A percentile compares a stretch with the other conserved stretches of the same genome.
These are phyloP conservation scores for Aldrovandia affinis DNA, from an alignment of 2,797 vertebrate species.

Conservation along the genomic window DNA sequence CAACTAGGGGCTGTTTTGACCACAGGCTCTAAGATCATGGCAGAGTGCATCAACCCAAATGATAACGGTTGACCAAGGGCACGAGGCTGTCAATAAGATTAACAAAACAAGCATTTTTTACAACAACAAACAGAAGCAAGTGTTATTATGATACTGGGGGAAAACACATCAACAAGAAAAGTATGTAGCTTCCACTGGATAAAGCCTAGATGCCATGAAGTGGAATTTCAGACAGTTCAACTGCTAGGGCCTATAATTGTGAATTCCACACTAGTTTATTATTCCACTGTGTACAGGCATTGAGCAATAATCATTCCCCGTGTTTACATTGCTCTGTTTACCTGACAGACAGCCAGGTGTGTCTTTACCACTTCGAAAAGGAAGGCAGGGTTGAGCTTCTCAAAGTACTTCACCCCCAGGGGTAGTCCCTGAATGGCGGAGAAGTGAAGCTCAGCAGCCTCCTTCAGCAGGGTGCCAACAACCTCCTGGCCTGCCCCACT, in stretches of 20 bases:
- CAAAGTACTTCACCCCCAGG: slow-evolving; percentile 69
- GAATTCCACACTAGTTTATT: background rate
- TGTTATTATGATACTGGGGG: background rate
- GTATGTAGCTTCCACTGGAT: background rate
- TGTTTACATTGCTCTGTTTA: slow-evolving; percentile 17
- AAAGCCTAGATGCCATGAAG: background rate
- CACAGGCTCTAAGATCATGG: slow-evolving; percentile 66
- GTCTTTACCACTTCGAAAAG: slow-evolving; percentile 68
- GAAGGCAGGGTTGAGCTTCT: slow-evolving; percentile 71
- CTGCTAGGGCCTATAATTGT: background rate
- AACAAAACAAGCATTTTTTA: background rate
- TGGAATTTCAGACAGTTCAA: background rate
- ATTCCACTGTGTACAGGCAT: background rate
- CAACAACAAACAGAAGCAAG: background rate
- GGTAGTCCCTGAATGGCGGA: slow-evolving; percentile 60
- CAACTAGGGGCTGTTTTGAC: slow-evolving; percentile 67
- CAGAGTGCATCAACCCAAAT: slow-evolving; percentile 68
- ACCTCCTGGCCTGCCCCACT: slow-evolving; percentile 55
- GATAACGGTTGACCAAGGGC: slow-evolving; percentile 64
- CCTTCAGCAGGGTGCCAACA: slow-evolving; percentile 57
- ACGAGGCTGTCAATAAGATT: slow-evolving; percentile 50
- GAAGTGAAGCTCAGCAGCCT: slow-evolving; percentile 68
- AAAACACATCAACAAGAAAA: background rate
- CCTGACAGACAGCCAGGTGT: slow-evolving; percentile 65
- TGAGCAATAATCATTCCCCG: background rate